Evolutionary conservation across 1,140 invertebrate genomes (phyloP).

Genomic region (Sitodiplosis mosellana): DNA sequence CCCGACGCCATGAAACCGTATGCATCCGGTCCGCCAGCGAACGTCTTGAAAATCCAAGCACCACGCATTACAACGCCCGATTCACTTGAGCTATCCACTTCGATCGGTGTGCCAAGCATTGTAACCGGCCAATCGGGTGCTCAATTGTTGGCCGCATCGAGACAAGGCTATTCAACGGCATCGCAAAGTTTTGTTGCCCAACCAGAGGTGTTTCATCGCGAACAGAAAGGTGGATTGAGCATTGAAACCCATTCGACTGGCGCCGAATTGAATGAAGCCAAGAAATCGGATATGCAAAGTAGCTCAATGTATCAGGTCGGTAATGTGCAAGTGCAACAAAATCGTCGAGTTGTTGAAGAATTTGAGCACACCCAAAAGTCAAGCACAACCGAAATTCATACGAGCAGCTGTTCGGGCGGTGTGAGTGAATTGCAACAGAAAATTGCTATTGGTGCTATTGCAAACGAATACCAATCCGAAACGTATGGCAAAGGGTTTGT

Average conservation of each 20-base stretch:
- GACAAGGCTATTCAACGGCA: constrained; percentile 15
- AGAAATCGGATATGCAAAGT: constrained; percentile 13
- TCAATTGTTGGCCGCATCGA: constrained; percentile 7
- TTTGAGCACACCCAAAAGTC: constrained; percentile 38
- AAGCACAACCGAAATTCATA: constrained; percentile 37
- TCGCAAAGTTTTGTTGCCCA: constrained; percentile 14
- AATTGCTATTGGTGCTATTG: too few species aligned
- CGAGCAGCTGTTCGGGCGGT: constrained; percentile 3
- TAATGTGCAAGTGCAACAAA: constrained; percentile 34
- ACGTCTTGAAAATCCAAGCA: constrained; percentile 33
- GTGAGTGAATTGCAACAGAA: too few species aligned
- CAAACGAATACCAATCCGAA: constrained; percentile 7
- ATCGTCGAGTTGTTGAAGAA: constrained; percentile 40
- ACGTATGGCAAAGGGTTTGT: constrained; percentile 13
- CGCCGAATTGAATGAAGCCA: constrained; percentile 13
- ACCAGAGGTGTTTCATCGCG: constrained; percentile 13
- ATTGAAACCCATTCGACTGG: constrained; percentile 17
- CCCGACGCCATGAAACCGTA: constrained; percentile 34
- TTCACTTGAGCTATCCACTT: constrained; percentile 19
- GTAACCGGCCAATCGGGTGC: not conserved
- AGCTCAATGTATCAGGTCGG: constrained; percentile 30
- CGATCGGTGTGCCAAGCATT: constrained; percentile 11
- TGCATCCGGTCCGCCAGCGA: constrained; percentile 36
- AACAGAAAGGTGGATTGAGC: constrained; percentile 12
- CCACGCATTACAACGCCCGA: constrained; percentile 31